Base-by-base conservation (phyloP, 2,797 vertebrate genomes). In the Cyclura pinguis region DNA sequence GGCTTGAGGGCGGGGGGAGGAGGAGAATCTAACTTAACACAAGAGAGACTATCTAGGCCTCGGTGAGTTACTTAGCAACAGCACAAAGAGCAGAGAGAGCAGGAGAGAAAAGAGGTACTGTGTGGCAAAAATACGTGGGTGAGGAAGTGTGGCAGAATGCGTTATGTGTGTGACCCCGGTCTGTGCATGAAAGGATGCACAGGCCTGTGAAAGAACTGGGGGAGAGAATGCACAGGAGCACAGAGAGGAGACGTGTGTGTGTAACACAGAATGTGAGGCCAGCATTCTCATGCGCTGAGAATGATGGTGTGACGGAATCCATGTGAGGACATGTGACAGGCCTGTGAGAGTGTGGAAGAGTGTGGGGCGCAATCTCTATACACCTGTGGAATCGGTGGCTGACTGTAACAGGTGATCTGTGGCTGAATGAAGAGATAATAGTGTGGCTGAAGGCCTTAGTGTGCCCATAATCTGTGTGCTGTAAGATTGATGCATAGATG, bases 61-160 rank as follows among this genome's bases (percentile, higher is more conserved):
- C 91, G 69, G 85, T 78, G 90, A 90, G 96, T 96, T 96, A 93
- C 96, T 95, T 96, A 96, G 96, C 96, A 96, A 96, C 96, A 77
- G 92, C 96, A 96, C 95, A 96, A 96, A 96, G 95, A 93, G 93
- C 90, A 87, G 92, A 80, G 84, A 92, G 90, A 81, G 91, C 52
- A 18, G 35, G 22, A 90, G 69, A 74, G 89, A 91, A 93, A 94
- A 86, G 92, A 92, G 93, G 92, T 72, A 77, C 67, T 83, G 89
- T 90, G 89, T 86, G 89, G 80, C 89, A 87, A 77, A 95, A 94
- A 95, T 95, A 94, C 96, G 94, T 92, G 89, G 90, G 97, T 96
- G 97, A 96, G 97, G 96, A 97, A 98, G 96, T 87, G 93, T 87
- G 93, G 93, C 94, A 92, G 90, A 86, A 85, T 67, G 91, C 86